phyloP scores from a whole-genome alignment of 2,888 invertebrate species.

The Caenorhabditis sp. region DNA sequence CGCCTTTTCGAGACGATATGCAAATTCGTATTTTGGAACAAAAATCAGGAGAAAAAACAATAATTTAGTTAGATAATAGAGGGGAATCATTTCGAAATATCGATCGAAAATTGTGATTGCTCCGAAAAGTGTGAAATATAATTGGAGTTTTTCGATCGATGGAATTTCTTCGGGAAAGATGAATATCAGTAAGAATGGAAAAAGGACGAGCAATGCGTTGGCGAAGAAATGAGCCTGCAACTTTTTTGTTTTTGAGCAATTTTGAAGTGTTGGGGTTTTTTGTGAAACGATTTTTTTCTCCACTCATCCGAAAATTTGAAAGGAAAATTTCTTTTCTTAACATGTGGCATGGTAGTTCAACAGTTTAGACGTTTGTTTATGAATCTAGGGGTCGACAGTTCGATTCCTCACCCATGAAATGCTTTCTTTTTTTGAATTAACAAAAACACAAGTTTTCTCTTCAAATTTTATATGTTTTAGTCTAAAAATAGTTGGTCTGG shows the following conservation, averaged over 20 bases:
- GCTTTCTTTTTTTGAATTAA: too few species aligned
- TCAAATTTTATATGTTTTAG: too few species aligned
- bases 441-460: too few species aligned
- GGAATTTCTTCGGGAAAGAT: constrained; percentile 41
- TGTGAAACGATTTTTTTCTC: too few species aligned
- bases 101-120: constrained; percentile 35
- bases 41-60: constrained; percentile 28
- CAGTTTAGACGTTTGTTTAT: too few species aligned
- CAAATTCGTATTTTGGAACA: constrained; percentile 27
- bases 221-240: constrained; percentile 26
- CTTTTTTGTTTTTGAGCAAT: not conserved
- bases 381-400: too few species aligned
- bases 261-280: not conserved
- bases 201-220: constrained; percentile 30
- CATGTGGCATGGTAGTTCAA: too few species aligned
- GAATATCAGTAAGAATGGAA: constrained; percentile 38
- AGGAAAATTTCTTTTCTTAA: too few species aligned
- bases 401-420: too few species aligned
- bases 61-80: constrained; percentile 44
- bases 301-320: too few species aligned
- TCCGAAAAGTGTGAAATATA: constrained; percentile 38
- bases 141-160: constrained; percentile 21
- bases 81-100: constrained; percentile 28
- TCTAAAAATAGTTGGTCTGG: too few species aligned
- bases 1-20: not conserved